Conservation (phyloP, 2,888 invertebrate species). For the Hirudinaria manillensis region DNA sequence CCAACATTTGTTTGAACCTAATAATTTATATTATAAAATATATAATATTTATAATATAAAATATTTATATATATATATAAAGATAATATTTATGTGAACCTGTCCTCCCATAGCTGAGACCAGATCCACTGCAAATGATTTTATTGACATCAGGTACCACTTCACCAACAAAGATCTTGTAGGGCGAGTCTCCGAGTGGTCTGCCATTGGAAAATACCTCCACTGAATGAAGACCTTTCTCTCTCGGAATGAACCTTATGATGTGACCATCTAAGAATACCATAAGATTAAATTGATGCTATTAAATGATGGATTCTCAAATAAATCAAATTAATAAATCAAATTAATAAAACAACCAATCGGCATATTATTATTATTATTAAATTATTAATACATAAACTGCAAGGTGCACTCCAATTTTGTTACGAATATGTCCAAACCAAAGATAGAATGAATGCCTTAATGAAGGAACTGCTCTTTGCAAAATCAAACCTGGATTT, state of each 20-base stretch:
- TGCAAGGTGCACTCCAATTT: no score
- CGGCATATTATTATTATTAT: constrained; percentile 45
- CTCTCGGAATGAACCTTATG: constrained; percentile 63
- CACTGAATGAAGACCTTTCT: constrained; percentile 84
- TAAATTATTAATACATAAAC: no score
- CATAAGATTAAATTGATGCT: not conserved
- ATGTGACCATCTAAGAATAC: constrained; percentile 19
- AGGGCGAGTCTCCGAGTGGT: constrained; percentile 91
- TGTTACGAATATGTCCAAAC: no score
- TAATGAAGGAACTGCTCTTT: no score
- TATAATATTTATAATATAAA: no score
- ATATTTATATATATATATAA: no score
- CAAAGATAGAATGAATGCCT: no score
- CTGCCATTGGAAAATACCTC: constrained; percentile 84
- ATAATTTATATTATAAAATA: no score
- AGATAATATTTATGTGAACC: constrained; percentile 28
- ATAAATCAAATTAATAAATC: not conserved
- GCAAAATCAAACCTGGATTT: not conserved
- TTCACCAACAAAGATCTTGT: constrained; percentile 71
- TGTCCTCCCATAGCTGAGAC: constrained; percentile 41
- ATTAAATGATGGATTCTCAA: no score
- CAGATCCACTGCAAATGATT: constrained; percentile 50
- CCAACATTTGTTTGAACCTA: no score
- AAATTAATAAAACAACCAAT: not conserved
- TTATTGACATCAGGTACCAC: constrained; percentile 83